Evolutionary conservation across 2,113 vertebrate species (phyloP), one percentile per base, ranked within the genome.

Genomic region (Labrus mixtus): DNA sequence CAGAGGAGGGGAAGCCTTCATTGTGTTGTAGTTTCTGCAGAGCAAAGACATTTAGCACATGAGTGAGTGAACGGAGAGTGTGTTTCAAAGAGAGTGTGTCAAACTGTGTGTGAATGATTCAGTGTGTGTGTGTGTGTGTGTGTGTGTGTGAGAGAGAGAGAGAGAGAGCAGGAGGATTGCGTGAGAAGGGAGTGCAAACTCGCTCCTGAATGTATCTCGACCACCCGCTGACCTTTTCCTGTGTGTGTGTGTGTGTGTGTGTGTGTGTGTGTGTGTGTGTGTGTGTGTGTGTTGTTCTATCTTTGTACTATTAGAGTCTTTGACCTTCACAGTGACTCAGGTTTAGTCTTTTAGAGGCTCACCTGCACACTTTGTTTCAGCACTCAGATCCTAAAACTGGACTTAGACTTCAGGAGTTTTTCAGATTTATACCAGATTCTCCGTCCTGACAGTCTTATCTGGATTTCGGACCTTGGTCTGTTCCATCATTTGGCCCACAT

Each of bases 141-240:
- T 74, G 53, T 76, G 62, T n/a, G 43, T 1, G 41, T 39, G n/a
- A n/a, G n/a, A n/a, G 4, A 4, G 41, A 13, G 54, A n/a, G 55
- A 9, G 23, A 6, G 50, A 8, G 1, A 25, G 25, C 25, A 3
- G 25, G 25, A 60, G 55, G 46, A 16, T 79, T 73, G 82, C 68
- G 63, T 80, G 82, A 84, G 77, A 84, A 84, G 63, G 39, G 69
- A 62, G 68, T 16, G 48, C 39, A 15, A 20, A 6, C 37, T 67
- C 9, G 15, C 20, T 73, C 61, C 59, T 13, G 41, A 60, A 73
- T 77, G 64, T 55, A 69, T 33, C 36, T 64, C n/a, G 23, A 73
- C 78, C 78, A 69, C 22, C 39, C 29, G 1, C 29, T 84, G 82
- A 84, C 73, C 82, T 73, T 64, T 20, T 19, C 3, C 9, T 56